Evolutionary conservation across 2,797 vertebrate genomes (phyloP), one percentile per base, ranked within the genome.

Genomic region (Peromyscus aztecus): DNA sequence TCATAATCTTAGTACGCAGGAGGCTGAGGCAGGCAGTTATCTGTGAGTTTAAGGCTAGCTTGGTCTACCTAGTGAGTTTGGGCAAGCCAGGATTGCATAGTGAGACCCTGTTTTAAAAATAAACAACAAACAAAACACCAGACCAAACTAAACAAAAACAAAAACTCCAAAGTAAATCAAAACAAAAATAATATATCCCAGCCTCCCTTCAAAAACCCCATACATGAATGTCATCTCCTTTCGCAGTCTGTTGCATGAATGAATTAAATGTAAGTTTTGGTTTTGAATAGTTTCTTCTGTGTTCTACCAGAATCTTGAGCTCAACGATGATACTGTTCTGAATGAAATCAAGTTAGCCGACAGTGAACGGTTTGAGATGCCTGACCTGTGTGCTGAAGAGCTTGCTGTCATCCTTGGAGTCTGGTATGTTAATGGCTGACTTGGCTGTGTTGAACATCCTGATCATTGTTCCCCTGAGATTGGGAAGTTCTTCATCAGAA

Each of bases 341-440:
- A 99, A 99, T 98, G 98, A 99, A 95, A 99, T 99, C 94, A 99
- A 98, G 96, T 98, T 99, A 76, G 99, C 98, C 9, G 99, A 99
- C 59, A 99, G 99, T 21, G 98, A 99, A 90, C 98, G 99, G 95
- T 98, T 99, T 95, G 98, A 98, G 96, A 95, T 99, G 46, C 99
- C 99, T 24, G 99, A 99, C 75, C 98, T 99, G 3, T 99, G 98
- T 12, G 99, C 99, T 0, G 99, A 99, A 97, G 99, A 99, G 97
- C 99, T 99, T 97, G 99, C 99, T 12, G 98, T 99, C 95, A 98
- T 99, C 95, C 99, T 99, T 96, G 99, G 99, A 59, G 85, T 99
- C 96, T 99, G 99, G 99, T 99, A 98, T 98, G 99, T 95, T 94
- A 63, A 6, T 93, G 94, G 49, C n/a, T 43, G 65, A 37, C 6